Base-by-base conservation (phyloP, 2,888 invertebrate species). In the Prosopocoilus inquinatus region DNA sequence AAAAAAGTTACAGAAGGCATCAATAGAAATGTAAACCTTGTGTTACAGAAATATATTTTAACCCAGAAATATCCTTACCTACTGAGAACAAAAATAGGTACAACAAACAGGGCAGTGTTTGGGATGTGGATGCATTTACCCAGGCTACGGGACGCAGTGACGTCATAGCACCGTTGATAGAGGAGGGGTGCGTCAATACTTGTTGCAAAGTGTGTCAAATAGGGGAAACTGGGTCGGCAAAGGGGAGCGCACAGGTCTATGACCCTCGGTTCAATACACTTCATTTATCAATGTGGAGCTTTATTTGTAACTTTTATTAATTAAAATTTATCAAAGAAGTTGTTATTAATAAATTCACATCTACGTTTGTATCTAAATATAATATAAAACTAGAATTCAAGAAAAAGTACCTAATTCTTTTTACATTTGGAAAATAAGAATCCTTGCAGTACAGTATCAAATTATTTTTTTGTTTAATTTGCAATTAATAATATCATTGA, bases 81-180 rank as follows among this genome's bases (percentile, higher is more conserved):
- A 61, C 52, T 53, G 57, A 64, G 65, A 68, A 46, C 28, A 33
- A 32, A 46, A 44, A 49, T 53, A 28, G 44, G 15, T 49, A 28
- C 32, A 54, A 45, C 49, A 54, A 48, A 54, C 49, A 45, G 41
- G 54, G 47, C 49, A 39, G 48, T 54, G 36, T 46, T 53, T 39
- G 53, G 39, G 47, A 47, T 53, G 41, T 79, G 78, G 79, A 78
- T 76, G 81, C 81, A 81, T 81, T 80, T 79, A 80, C 72, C 66
- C 68, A 61, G 67, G 59, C 66, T 65, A 62, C 65, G 62, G 65
- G 64, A 65, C 69, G 66, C 68, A 66, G 71, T 76, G 76, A 78
- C 78, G 78, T 78, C 77, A 78, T 74, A 64, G 62, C 60, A 61
- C 58, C 59, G 59, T 60, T 60, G 64, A 61, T 62, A 66, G 67